Percentiles rank a stretch among this genome's conserved stretches.
These are phyloP conservation scores for Chaetophractus vellerosus DNA, from an alignment of 2,797 vertebrate genomes.

Conservation along the genomic window DNA sequence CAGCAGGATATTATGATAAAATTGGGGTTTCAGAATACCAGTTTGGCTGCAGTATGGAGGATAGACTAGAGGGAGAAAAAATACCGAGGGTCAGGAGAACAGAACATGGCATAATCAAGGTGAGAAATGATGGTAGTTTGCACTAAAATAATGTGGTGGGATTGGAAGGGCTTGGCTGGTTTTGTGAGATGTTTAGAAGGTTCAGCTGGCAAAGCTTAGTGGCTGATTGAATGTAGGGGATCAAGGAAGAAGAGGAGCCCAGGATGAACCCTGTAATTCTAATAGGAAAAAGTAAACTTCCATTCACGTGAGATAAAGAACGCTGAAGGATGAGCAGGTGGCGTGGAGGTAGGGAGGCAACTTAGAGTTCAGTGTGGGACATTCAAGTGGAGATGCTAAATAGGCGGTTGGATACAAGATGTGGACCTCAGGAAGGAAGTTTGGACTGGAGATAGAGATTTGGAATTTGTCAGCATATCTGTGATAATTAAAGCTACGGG, in stretches of 20 bases:
- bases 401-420: not conserved
- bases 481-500: not conserved
- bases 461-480: not conserved
- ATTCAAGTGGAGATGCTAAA: not conserved
- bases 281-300: not conserved
- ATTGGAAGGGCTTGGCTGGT: not conserved
- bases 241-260: not conserved
- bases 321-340: not conserved
- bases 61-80: not conserved
- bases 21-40: not conserved
- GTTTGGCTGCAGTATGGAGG: not conserved
- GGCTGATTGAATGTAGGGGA: not conserved
- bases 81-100: not conserved
- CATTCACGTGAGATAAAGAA: not conserved
- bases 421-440: not conserved
- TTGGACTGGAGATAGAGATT: not conserved
- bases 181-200: not conserved
- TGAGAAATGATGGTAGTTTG: not conserved
- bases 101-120: not conserved
- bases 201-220: not conserved
- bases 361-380: not conserved
- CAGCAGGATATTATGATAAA: not conserved
- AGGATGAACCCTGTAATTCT: not conserved
- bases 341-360: too few relatives aligned
- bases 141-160: not conserved